Conservation (phyloP, 2,797 vertebrate genomes). For the Anabacerthia variegaticeps region DNA sequence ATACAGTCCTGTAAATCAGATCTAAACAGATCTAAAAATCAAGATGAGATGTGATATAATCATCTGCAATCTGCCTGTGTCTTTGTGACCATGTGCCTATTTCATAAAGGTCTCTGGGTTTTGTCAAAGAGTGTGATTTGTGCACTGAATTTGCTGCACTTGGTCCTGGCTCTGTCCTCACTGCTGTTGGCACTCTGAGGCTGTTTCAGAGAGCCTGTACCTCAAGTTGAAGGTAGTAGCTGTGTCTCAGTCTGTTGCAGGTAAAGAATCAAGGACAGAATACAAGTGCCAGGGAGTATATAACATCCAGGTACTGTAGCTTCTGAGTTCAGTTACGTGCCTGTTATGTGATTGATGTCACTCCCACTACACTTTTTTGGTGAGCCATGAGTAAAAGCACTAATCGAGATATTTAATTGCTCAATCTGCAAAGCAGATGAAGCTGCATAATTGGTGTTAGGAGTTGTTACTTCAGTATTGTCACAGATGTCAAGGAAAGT, state of each 20-base stretch:
- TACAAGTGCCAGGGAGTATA: background rate
- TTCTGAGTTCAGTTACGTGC: background rate
- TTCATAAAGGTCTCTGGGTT: background rate
- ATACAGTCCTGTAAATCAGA: background rate
- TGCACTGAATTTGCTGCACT: background rate
- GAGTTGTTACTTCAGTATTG: background rate
- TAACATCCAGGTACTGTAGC: background rate
- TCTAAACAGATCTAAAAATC: background rate
- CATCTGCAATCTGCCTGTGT: accelerated
- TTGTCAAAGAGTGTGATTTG: background rate
- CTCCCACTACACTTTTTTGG: background rate
- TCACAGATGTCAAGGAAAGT: background rate
- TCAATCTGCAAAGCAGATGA: constrained; percentile 20
- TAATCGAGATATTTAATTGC: background rate
- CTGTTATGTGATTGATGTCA: background rate
- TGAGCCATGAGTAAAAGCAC: background rate
- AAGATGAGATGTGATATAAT: background rate
- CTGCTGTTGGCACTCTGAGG: background rate
- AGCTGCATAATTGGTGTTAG: background rate
- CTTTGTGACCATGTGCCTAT: accelerated
- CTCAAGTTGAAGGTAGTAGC: background rate
- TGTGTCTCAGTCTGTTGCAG: accelerated
- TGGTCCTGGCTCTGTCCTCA: background rate
- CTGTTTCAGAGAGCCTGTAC: background rate
- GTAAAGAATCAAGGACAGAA: background rate